Percentiles rank a stretch among this genome's conserved stretches.
phyloP scores from a whole-genome alignment of 2,888 invertebrate species.

The Nematopogon swammerdamellus region DNA sequence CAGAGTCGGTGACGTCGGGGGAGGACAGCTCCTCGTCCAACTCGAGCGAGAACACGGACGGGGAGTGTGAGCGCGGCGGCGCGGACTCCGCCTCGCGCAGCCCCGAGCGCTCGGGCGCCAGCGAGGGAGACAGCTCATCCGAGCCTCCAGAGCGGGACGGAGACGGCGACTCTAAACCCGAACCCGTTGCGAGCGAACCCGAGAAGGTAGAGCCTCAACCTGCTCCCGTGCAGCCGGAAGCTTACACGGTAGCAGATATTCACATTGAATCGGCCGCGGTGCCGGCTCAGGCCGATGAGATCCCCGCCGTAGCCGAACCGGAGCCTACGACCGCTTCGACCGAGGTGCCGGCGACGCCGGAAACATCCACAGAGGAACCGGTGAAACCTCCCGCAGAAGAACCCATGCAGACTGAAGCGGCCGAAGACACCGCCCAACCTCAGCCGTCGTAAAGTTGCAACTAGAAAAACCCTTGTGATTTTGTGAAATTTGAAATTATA shows the following conservation, averaged over 20 bases:
- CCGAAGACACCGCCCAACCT: background rate
- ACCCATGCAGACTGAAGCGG: background rate
- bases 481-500: too few relatives aligned
- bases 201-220: background rate
- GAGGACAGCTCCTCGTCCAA: slow-evolving; percentile 1
- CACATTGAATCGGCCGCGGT: background rate
- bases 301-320: too few relatives aligned
- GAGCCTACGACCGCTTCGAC: background rate
- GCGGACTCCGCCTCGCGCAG: background rate
- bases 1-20: background rate
- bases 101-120: background rate
- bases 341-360: background rate
- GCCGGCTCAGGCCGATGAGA: background rate
- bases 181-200: background rate
- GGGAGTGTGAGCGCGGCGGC: background rate
- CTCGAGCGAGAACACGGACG: slow-evolving; percentile 1
- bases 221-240: background rate
- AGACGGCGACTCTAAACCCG: background rate
- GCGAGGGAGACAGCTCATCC: background rate
- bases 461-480: too few relatives aligned
- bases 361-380: background rate
- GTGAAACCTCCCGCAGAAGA: background rate
- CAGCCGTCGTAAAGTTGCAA: background rate
- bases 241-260: background rate
- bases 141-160: background rate